Percentiles rank a stretch among this genome's conserved stretches.
phyloP scores from a whole-genome alignment of 2,888 invertebrate species.

The Smittia sp. region DNA sequence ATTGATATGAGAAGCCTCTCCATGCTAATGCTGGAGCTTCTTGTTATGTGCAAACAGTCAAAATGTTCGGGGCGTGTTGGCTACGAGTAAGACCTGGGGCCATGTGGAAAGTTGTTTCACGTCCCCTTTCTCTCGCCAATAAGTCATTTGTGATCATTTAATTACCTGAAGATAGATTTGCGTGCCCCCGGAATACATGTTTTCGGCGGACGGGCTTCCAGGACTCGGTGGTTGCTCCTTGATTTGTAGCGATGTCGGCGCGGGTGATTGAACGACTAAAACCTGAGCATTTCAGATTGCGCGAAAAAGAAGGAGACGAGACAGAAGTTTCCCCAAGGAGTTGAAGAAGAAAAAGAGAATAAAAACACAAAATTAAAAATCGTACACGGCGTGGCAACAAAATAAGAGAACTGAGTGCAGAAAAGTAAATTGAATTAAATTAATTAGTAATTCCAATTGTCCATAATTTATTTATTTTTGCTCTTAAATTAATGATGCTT shows the following conservation, averaged over 20 bases:
- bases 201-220: constrained; percentile 51
- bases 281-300: constrained; percentile 47
- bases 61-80: background rate
- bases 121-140: background rate
- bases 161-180: constrained; percentile 55
- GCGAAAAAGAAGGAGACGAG: background rate
- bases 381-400: constrained; percentile 1
- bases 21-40: too few relatives aligned
- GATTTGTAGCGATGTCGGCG: constrained; percentile 49
- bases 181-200: constrained; percentile 55
- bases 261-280: constrained; percentile 51
- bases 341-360: background rate
- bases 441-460: constrained; percentile 37
- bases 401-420: background rate
- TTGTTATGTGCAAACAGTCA: too few relatives aligned
- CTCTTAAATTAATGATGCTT: constrained; percentile 3
- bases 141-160: background rate
- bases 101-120: background rate
- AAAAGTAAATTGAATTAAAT: constrained; percentile 40
- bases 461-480: constrained; percentile 36
- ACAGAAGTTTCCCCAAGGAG: constrained; percentile 13
- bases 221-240: constrained; percentile 52
- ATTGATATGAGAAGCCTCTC: background rate
- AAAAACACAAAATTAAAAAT: constrained; percentile 24
- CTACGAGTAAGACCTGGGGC: background rate